phyloP scores from a whole-genome alignment of 2,797 vertebrate species.

The Diplodus puntazzo region DNA sequence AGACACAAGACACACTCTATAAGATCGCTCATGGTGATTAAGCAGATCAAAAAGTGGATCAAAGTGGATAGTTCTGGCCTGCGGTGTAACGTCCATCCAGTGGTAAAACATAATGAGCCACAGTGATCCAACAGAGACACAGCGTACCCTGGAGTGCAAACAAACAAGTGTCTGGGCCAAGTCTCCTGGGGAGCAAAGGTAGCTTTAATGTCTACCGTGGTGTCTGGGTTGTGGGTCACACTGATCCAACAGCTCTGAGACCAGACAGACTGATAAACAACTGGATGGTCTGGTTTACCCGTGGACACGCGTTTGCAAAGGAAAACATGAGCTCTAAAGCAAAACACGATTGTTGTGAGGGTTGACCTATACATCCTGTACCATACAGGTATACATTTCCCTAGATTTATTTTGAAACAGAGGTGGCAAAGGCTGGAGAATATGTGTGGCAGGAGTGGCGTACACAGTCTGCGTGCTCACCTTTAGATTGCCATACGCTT shows the following conservation, averaged over 20 bases:
- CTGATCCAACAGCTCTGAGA: constrained; percentile 44
- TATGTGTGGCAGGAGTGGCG: not conserved
- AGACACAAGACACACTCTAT: constrained; percentile 1
- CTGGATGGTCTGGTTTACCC: constrained; percentile 25
- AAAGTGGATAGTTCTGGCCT: constrained; percentile 33
- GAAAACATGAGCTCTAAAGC: constrained; percentile 24
- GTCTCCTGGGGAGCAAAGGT: constrained; percentile 76
- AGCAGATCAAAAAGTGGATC: constrained; percentile 42
- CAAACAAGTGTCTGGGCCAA: constrained; percentile 62
- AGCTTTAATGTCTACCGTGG: constrained; percentile 61
- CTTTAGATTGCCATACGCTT: not conserved
- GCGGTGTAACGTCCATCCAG: constrained; percentile 45
- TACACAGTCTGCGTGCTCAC: not conserved
- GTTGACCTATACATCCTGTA: constrained; percentile 23
- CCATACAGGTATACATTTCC: not conserved
- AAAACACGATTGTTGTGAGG: constrained; percentile 34
- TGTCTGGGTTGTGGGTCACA: constrained; percentile 56
- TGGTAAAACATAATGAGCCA: constrained; percentile 60
- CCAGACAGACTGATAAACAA: constrained; percentile 28
- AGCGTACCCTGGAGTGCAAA: constrained; percentile 61
- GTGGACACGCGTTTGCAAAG: not conserved
- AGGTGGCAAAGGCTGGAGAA: not conserved
- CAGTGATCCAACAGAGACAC: constrained; percentile 50
- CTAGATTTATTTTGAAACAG: too few species aligned
- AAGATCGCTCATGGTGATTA: constrained; percentile 39